Percentiles rank a stretch among this genome's conserved stretches.
phyloP scores from a whole-genome alignment of 2,888 invertebrate species.

The Trichopoda pennipes region DNA sequence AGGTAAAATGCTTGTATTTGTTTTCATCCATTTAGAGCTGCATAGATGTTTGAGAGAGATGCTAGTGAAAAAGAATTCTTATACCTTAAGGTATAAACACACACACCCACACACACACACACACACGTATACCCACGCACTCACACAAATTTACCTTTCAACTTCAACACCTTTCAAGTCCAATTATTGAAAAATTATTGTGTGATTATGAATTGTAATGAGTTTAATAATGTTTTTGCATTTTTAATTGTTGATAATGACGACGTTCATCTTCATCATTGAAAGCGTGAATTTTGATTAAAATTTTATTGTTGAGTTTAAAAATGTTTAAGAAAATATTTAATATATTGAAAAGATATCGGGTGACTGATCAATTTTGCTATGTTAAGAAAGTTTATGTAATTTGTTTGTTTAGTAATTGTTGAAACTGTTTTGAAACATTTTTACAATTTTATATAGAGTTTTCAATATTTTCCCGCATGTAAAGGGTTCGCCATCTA shows the following conservation, averaged over 20 bases:
- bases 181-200: constrained; percentile 58
- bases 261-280: constrained; percentile 4
- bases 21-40: constrained; percentile 20
- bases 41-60: not conserved
- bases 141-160: constrained; percentile 67
- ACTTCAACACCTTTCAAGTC: constrained; percentile 70
- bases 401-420: too few relatives aligned
- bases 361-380: too few relatives aligned
- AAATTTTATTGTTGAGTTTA: constrained; percentile 15
- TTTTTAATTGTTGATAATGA: not conserved
- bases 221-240: constrained; percentile 20
- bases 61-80: constrained; percentile 38
- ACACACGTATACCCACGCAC: constrained; percentile 29
- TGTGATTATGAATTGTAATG: constrained; percentile 56
- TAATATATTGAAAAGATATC: not conserved
- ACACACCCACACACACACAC: too few relatives aligned
- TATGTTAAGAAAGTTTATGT: too few relatives aligned
- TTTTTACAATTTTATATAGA: too few relatives aligned
- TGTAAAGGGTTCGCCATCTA: too few relatives aligned
- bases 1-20: not conserved
- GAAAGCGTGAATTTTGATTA: constrained; percentile 70
- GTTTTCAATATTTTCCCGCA: too few relatives aligned
- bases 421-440: too few relatives aligned
- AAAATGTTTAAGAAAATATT: not conserved
- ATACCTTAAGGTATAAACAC: too few relatives aligned